These are phyloP conservation scores for Idaea aversata DNA, from an alignment of 2,888 invertebrate species.

Conservation along the genomic window DNA sequence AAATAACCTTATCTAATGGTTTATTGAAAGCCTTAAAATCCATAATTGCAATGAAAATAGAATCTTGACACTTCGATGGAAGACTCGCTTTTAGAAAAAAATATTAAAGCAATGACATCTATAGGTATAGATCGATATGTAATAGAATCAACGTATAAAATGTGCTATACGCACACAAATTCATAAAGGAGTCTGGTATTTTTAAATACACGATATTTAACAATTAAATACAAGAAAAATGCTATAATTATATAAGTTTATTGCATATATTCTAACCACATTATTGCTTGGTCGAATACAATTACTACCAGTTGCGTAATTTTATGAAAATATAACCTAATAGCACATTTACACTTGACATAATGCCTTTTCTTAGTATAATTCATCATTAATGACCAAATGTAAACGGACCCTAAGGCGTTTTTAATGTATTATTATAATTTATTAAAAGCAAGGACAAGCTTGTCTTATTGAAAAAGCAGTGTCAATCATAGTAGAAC, in stretches of 20 bases:
- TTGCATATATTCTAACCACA: background rate
- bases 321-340: background rate
- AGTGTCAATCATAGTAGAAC: slow-evolving; percentile 1
- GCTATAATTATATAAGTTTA: background rate
- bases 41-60: slow-evolving; percentile 20
- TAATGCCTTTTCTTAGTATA: background rate
- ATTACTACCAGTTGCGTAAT: background rate
- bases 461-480: background rate
- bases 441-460: background rate
- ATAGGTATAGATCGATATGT: too few species aligned
- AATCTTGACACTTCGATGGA: slow-evolving; percentile 55
- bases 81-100: slow-evolving; percentile 46
- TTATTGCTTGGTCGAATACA: background rate
- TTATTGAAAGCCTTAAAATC: slow-evolving; percentile 32
- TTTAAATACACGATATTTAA: background rate
- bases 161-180: background rate
- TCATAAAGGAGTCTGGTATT: background rate
- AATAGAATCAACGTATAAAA: background rate
- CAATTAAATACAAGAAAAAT: too few species aligned
- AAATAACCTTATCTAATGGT: slow-evolving; percentile 54
- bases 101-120: background rate
- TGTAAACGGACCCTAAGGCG: background rate
- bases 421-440: background rate
- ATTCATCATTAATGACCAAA: background rate
- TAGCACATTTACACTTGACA: background rate